These are phyloP conservation scores for Athalia rosae DNA, from an alignment of 2,888 invertebrate genomes.

Conservation along the genomic window DNA sequence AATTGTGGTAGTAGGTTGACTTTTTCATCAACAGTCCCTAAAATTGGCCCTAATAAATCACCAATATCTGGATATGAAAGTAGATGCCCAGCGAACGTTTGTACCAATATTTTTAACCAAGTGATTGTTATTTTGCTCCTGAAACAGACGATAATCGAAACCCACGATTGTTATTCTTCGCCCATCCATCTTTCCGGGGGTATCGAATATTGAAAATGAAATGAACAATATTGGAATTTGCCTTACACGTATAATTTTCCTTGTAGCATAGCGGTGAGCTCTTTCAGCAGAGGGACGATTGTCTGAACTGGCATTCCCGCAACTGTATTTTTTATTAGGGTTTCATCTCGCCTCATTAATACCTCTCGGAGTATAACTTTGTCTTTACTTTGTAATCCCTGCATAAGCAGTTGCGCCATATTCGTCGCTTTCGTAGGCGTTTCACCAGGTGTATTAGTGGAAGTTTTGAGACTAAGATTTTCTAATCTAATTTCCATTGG, in stretches of 20 bases:
- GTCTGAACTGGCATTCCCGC: slow-evolving; percentile 85
- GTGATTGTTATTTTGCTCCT: slow-evolving; percentile 76
- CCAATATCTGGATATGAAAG: slow-evolving; percentile 79
- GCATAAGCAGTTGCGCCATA: slow-evolving; percentile 87
- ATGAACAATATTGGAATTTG: no score
- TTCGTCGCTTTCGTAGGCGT: slow-evolving; percentile 79
- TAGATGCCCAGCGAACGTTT: slow-evolving; percentile 78
- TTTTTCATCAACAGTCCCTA: slow-evolving; percentile 77
- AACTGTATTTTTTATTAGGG: slow-evolving; percentile 84
- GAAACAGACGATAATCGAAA: slow-evolving; percentile 52
- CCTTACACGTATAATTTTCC: slow-evolving; percentile 80
- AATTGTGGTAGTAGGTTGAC: slow-evolving; percentile 75
- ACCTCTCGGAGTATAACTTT: slow-evolving; percentile 83
- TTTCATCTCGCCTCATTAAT: slow-evolving; percentile 80
- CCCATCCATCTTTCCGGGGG: neutral
- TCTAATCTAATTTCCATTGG: slow-evolving; percentile 90
- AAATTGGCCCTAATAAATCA: slow-evolving; percentile 76
- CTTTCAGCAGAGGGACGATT: slow-evolving; percentile 83
- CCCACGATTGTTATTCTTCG: neutral
- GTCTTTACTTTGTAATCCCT: slow-evolving; percentile 91
- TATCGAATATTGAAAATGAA: neutral
- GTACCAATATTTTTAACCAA: slow-evolving; percentile 79
- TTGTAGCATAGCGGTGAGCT: slow-evolving; percentile 82
- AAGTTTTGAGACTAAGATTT: slow-evolving; percentile 83
- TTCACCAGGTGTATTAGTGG: slow-evolving; percentile 71